phyloP scores from a whole-genome alignment of 2,797 vertebrate genomes.

The Sebastes trivittatus region DNA sequence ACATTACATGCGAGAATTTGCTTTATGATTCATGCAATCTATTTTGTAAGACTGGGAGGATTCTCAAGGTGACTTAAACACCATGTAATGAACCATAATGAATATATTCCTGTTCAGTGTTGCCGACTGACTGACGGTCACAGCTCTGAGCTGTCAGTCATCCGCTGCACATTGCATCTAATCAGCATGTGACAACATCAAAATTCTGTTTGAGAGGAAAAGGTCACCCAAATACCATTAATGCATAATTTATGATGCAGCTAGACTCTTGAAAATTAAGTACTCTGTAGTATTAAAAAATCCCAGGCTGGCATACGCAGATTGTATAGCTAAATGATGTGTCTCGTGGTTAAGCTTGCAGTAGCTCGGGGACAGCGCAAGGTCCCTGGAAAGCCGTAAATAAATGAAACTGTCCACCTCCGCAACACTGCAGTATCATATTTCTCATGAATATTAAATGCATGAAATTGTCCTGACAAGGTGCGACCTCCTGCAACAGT shows the following conservation, averaged over 20 bases:
- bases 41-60: not conserved
- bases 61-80: slow-evolving; percentile 5
- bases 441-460: slow-evolving; percentile 78
- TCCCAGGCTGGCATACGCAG: not conserved
- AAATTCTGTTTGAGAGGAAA: slow-evolving; percentile 61
- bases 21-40: not conserved
- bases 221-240: slow-evolving; percentile 66
- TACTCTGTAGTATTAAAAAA: slow-evolving; percentile 10
- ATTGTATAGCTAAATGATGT: slow-evolving; percentile 27
- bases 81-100: slow-evolving; percentile 13
- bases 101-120: not conserved
- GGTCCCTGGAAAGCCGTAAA: slow-evolving; percentile 68
- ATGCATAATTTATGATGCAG: slow-evolving; percentile 58
- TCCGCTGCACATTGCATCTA: slow-evolving; percentile 11
- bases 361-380: slow-evolving; percentile 39
- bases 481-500: slow-evolving; percentile 60
- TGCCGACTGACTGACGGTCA: not conserved
- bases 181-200: slow-evolving; percentile 56
- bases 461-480: slow-evolving; percentile 69
- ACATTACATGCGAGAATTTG: not conserved
- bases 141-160: slow-evolving; percentile 30
- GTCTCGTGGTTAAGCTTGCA: slow-evolving; percentile 16
- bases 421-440: slow-evolving; percentile 62
- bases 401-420: slow-evolving; percentile 69
- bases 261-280: slow-evolving; percentile 24